Percentiles rank a stretch among this genome's conserved stretches.
Conservation (phyloP, 1,140 invertebrate genomes). For the Penaeus indicus region DNA sequence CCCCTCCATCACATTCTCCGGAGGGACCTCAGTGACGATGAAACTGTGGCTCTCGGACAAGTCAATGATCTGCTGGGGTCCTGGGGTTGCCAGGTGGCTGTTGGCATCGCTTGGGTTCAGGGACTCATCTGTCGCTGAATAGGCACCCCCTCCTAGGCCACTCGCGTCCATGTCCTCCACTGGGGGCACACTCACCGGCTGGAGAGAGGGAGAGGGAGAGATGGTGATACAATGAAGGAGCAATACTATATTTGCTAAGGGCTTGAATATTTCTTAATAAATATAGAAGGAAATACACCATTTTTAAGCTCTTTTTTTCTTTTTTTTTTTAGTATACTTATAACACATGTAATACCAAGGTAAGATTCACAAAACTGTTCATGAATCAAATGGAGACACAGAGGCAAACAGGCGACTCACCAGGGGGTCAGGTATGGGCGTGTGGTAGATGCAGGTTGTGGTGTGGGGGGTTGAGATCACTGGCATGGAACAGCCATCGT, state of each 20-base stretch:
- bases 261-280: no score
- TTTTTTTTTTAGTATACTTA: no score
- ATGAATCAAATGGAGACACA: no score
- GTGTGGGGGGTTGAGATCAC: conserved; percentile 38
- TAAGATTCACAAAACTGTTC: no score
- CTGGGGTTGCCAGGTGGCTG: conserved; percentile 18
- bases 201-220: no score
- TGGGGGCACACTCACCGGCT: conserved; percentile 27
- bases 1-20: conserved; percentile 58
- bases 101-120: background rate
- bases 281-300: no score
- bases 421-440: conserved; percentile 48
- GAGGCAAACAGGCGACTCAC: conserved; percentile 28
- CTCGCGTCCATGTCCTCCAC: conserved; percentile 41
- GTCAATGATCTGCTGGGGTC: conserved; percentile 42
- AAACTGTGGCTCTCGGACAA: conserved; percentile 53
- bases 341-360: no score
- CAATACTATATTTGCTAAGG: no score
- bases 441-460: conserved; percentile 58
- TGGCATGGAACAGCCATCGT: conserved; percentile 51
- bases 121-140: conserved; percentile 2
- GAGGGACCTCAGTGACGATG: conserved; percentile 53
- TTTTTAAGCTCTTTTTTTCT: no score
- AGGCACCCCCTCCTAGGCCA: background rate
- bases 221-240: no score